Evolutionary conservation across 2,113 vertebrate genomes (phyloP).

Genomic region (Larimichthys crocea): DNA sequence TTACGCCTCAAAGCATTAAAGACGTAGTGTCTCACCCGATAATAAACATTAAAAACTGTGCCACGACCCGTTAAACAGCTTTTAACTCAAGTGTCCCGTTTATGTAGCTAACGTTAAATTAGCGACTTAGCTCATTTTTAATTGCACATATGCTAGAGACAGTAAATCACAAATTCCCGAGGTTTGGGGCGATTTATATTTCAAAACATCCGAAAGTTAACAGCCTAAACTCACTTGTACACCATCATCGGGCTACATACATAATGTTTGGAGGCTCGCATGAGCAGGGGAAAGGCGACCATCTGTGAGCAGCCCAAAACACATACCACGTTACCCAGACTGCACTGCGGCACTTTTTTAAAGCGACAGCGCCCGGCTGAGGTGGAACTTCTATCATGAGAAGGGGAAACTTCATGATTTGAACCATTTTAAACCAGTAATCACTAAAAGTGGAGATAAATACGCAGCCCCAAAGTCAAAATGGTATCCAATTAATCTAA

Average conservation of each 20-base stretch:
- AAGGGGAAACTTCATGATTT: background rate
- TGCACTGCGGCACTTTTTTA: constrained; percentile 38
- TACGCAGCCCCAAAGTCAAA: too few relatives aligned
- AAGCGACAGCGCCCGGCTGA: constrained; percentile 45
- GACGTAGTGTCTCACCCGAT: background rate
- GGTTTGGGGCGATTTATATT: background rate
- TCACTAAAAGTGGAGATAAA: too few relatives aligned
- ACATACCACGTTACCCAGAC: constrained; percentile 60
- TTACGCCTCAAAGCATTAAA: background rate
- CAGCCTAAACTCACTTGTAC: background rate
- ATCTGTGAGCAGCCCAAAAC: constrained; percentile 52
- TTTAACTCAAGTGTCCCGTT: constrained; percentile 2
- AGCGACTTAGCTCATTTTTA: constrained; percentile 58
- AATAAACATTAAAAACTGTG: background rate
- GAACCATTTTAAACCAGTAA: background rate
- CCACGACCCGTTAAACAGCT: background rate
- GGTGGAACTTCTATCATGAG: constrained; percentile 10
- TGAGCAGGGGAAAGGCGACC: constrained; percentile 7
- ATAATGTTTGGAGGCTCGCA: background rate
- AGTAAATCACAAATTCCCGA: background rate
- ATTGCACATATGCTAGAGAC: background rate
- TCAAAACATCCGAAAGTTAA: background rate
- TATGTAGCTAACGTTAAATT: constrained; percentile 50
- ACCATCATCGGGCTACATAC: background rate
- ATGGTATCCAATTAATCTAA: too few relatives aligned